Evolutionary conservation across 2,888 invertebrate genomes (phyloP), one percentile per base, ranked within the genome.

Genomic region (Lasius fuliginosus): DNA sequence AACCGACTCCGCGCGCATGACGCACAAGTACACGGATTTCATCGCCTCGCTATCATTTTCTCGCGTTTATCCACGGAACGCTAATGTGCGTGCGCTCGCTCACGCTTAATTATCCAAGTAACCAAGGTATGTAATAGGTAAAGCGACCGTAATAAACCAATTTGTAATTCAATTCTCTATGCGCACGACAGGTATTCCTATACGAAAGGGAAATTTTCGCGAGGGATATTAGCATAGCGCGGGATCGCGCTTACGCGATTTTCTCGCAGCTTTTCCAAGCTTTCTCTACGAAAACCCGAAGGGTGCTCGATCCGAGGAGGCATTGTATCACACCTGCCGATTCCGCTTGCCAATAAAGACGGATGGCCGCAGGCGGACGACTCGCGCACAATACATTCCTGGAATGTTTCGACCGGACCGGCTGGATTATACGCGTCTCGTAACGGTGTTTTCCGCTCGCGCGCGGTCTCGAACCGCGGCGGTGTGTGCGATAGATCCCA

Each of bases 381-480:
- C 30, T 40, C 84, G 91, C 91, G 89, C 91, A 92, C 91, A 91
- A 92, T 93, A 92, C 92, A 93, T 94, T 93, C 93, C 89, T 90
- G 90, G 92, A 92, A 94, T 93, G 90, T 92, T 91, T 90, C 87
- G 89, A 89, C 85, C 87, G 90, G 90, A 87, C 87, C 90, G 90
- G 89, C 87, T 90, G 87, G 87, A 89, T 88, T 89, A 90, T 84
- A 88, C 87, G 87, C 85, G 83, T 86, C 79, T 82, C 64, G 86
- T 94, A 94, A 94, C 94, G 94, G 94, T 94, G 92, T 90, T 91
- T 90, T 88, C 86, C 86, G 88, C 88, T 83, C 75, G 84, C 74
- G 76, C 76, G 2, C 46, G 33, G 58, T 86, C 36, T 36, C 36
- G 36, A 36, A 36, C 33, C 36, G 36, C 36, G 36, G 36, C 36